phyloP scores from a whole-genome alignment of 2,113 vertebrate genomes.

The Rhynchopsitta pachyrhyncha region DNA sequence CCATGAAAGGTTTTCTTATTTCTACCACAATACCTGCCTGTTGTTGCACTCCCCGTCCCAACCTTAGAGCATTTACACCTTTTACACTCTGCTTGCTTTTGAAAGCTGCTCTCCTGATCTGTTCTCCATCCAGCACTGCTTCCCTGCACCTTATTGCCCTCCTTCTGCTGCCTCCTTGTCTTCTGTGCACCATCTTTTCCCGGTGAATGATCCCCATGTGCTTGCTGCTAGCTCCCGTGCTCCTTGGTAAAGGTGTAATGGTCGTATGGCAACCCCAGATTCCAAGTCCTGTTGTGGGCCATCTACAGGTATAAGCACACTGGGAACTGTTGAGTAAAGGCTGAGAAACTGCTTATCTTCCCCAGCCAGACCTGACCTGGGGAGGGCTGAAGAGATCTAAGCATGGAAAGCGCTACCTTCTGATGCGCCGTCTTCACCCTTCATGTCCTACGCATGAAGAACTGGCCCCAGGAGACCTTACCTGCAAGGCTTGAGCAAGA shows the following conservation, averaged over 20 bases:
- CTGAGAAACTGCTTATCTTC: neutral
- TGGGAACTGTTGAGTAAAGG: neutral
- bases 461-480: neutral
- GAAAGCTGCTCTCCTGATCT: neutral
- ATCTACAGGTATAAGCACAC: neutral
- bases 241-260: neutral
- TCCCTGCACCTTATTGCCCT: neutral
- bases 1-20: neutral
- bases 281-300: neutral
- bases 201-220: rapidly evolving
- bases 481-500: neutral
- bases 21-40: neutral
- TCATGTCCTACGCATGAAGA: rapidly evolving
- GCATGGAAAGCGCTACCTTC: neutral
- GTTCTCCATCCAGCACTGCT: neutral
- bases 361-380: neutral
- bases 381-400: neutral
- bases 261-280: neutral
- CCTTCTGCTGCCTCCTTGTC: neutral
- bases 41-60: rapidly evolving
- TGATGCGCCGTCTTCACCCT: neutral
- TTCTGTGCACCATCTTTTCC: neutral
- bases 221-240: neutral
- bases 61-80: neutral
- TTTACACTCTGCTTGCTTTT: neutral